These are phyloP conservation scores for Rhyacichthys aspro DNA, from an alignment of 2,797 vertebrate genomes.

Conservation along the genomic window DNA sequence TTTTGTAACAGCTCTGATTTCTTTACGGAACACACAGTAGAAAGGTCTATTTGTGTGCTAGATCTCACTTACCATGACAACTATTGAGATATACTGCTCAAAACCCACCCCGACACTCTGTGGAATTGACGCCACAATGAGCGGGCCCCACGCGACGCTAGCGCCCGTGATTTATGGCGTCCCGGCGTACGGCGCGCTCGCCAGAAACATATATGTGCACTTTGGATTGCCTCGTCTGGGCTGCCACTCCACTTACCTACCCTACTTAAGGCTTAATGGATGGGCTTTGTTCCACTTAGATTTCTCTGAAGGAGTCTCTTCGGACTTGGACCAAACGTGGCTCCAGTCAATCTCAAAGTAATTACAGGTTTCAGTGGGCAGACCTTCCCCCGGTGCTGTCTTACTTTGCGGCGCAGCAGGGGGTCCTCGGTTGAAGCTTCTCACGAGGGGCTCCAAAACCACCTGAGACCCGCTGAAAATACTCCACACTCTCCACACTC, in stretches of 20 bases:
- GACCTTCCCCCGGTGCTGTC: slow-evolving; percentile 6
- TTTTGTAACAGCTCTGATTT: too few relatives aligned
- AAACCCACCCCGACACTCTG: neutral
- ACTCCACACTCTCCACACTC: slow-evolving; percentile 26
- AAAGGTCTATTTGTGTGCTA: neutral
- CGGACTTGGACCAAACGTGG: neutral
- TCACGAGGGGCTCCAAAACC: neutral
- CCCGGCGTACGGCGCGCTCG: neutral
- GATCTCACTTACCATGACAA: neutral
- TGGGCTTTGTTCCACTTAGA: neutral
- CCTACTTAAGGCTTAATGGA: neutral
- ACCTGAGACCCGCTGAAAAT: slow-evolving; percentile 20
- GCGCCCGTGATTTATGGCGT: slow-evolving; percentile 7
- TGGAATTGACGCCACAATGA: neutral
- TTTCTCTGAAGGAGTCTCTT: slow-evolving; percentile 6
- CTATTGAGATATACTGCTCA: slow-evolving; percentile 3
- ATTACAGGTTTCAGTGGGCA: slow-evolving; percentile 19
- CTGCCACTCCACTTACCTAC: neutral
- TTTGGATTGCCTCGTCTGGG: slow-evolving; percentile 1
- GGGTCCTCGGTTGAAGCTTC: neutral
- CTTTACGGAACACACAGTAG: too few relatives aligned
- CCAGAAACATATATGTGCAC: slow-evolving; percentile 2
- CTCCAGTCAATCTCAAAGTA: slow-evolving; percentile 16
- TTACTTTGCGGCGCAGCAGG: slow-evolving; percentile 15
- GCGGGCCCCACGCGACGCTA: neutral